Conservation (phyloP, 2,113 vertebrate genomes). For the Hemiprocne comata region DNA sequence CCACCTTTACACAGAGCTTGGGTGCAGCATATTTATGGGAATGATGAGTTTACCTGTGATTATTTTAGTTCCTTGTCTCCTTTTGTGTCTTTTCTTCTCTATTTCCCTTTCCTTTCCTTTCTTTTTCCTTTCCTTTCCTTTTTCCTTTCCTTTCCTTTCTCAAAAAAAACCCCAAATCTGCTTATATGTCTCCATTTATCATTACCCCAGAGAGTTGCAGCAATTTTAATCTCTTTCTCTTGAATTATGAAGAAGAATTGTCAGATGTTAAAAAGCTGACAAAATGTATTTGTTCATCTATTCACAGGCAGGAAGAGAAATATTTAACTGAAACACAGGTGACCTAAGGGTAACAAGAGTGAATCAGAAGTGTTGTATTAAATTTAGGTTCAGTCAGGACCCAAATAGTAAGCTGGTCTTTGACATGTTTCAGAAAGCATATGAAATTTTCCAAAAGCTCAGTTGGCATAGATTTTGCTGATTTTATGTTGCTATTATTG, state of each 20-base stretch:
- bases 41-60: not conserved
- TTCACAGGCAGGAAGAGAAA: not conserved
- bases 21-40: not conserved
- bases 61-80: not conserved
- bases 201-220: conserved; percentile 29
- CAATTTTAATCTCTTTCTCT: conserved; percentile 46
- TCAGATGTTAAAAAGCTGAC: conserved; percentile 46
- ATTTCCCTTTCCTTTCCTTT: not conserved
- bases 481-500: not conserved
- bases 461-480: not conserved
- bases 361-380: conserved; percentile 2
- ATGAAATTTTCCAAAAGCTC: not conserved
- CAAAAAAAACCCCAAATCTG: not conserved
- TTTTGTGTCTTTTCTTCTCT: not conserved
- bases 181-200: conserved; percentile 1
- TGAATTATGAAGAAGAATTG: conserved; percentile 59
- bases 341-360: not conserved
- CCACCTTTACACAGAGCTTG: not conserved
- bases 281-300: conserved; percentile 20
- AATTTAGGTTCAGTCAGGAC: not conserved
- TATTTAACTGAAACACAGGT: not conserved
- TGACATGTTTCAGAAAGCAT: not conserved
- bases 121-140: not conserved
- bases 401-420: conserved; percentile 5
- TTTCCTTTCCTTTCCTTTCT: not conserved